A percentile compares a stretch with the other conserved stretches of the same genome.
phyloP scores from a whole-genome alignment of 2,888 invertebrate species.

The Criorhina ranunculi region DNA sequence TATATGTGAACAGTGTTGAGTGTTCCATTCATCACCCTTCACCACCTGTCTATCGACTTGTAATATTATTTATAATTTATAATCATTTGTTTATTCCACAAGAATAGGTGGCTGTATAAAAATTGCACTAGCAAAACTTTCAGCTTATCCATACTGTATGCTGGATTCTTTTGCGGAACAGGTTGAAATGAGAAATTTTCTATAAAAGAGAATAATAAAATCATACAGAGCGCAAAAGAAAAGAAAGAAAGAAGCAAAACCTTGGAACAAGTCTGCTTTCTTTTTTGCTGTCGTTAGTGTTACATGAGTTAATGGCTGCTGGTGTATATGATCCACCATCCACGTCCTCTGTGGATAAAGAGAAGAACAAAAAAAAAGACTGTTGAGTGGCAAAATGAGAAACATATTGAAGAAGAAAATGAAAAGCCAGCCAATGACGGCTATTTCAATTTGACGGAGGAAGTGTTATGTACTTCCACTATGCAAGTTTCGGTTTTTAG shows the following conservation, averaged over 20 bases:
- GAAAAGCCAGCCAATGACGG: conserved; percentile 9
- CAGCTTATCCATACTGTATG: not conserved
- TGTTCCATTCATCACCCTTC: conserved; percentile 19
- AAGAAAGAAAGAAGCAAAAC: conserved; percentile 33
- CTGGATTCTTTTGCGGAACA: conserved; percentile 1
- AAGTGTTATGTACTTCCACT: conserved; percentile 10
- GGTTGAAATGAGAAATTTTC: conserved; percentile 29
- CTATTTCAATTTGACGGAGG: conserved; percentile 17
- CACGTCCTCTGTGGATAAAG: conserved; percentile 18
- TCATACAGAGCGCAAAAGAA: not conserved
- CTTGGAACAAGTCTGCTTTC: conserved; percentile 54
- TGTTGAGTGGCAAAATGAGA: conserved; percentile 39
- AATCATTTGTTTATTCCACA: conserved; percentile 7
- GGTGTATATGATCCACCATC: conserved; percentile 6
- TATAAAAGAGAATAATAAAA: conserved; percentile 1
- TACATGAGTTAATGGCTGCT: conserved; percentile 42
- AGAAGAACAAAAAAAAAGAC: conserved; percentile 1
- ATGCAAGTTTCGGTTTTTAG: not conserved
- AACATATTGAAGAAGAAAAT: conserved; percentile 43
- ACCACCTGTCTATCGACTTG: not conserved
- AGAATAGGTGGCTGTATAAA: conserved; percentile 2
- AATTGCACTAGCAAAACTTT: conserved; percentile 14
- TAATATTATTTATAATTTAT: conserved; percentile 10
- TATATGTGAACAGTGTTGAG: not conserved
- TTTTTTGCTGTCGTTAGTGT: conserved; percentile 32